Base-by-base conservation (phyloP, 2,888 invertebrate genomes). In the Chalcosyrphus nemorum region DNA sequence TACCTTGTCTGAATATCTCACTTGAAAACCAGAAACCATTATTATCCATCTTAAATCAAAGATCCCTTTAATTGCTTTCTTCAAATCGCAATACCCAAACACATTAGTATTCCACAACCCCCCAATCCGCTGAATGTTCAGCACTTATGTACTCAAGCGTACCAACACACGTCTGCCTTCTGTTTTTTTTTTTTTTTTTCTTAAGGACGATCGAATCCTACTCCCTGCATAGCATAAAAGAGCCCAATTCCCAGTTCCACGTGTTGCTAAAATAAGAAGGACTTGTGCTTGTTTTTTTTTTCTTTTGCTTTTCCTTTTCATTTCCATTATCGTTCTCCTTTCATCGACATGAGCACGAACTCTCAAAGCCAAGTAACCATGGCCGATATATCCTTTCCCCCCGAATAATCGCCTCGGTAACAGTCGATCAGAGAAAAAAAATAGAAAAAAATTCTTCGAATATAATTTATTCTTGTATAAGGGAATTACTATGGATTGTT, bases 191-290 rank as follows among this genome's bases (percentile, higher is more conserved):
- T 32, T 32, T 32, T 32, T 32, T 32, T 32, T 9, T 32, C 9
- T 47, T 47, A 41, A 29, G 50, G 75, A 29, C 47, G 47, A 57
- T 41, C 57, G 19, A 19, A 57, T 56, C 56, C 63, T 47, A 35
- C 43, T 56, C 35, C 5, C 6, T 24, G 13, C 13, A 27, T 35
- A 75, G 13, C 13, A 27, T 35, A 75, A 50, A 66, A 13, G 11
- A 66, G 41, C 35, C 21, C 15, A 68, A 76, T 24, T 52, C 32
- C 29, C 41, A 43, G 13, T 32, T 35, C 50, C 50, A 76, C 76
- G 68, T 76, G 76, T 76, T 76, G 76, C 76, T 68, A 19, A 52
- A 41, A 50, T 59, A 50, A 57, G 47, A 41, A 41, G 57, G 32
- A 32, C 32, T 32, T 6, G 32, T 38, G 59, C 15, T 38, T 59